Base-by-base conservation (phyloP, 2,888 invertebrate species). In the Eudasyphora cyanicolor region DNA sequence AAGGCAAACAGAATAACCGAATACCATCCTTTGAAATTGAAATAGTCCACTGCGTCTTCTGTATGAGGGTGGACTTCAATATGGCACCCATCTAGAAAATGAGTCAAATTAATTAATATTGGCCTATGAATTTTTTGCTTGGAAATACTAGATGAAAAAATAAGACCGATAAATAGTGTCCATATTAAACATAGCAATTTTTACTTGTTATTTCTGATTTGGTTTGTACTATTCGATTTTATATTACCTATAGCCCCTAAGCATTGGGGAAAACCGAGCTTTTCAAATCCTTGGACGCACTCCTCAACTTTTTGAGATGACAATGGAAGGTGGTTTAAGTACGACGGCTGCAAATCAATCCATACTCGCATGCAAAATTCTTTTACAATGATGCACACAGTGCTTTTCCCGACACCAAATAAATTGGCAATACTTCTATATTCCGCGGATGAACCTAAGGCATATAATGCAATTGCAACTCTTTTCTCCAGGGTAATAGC, bases 11-110 rank as follows among this genome's bases (percentile, higher is more conserved):
- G 64, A 42, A 85, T 57, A 3, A 71, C 80, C 12, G 80, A 85
- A 67, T 82, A 79, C 82, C 83, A 82, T 17, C 78, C 80, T 75
- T 79, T 78, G 27, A 57, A 82, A 12, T 83, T 85, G 27, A 57
- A 73, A 35, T 79, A 84, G 64, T 84, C 80, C 0, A 42, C 45
- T 17, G 80, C 78, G n/a, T 82, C 67, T 54, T 57, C 35, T 35
- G 21, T 21, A 35, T 17, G 42, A 10, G 82, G 82, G 21, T 54
- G 69, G 3, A 85, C 67, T 79, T 82, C 75, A 54, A 85, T 77
- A 77, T 89, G 77, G 85, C 87, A 82, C 70, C 89, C 2, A 51
- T 88, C 54, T 76, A 54, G n/a, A 7, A n/a, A n/a, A n/a, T n/a
- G n/a, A n/a, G n/a, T n/a, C n/a, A n/a, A n/a, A n/a, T n/a, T n/a